These are phyloP conservation scores for Brachionus rubens DNA, from an alignment of 1,140 invertebrate species.

Conservation along the genomic window DNA sequence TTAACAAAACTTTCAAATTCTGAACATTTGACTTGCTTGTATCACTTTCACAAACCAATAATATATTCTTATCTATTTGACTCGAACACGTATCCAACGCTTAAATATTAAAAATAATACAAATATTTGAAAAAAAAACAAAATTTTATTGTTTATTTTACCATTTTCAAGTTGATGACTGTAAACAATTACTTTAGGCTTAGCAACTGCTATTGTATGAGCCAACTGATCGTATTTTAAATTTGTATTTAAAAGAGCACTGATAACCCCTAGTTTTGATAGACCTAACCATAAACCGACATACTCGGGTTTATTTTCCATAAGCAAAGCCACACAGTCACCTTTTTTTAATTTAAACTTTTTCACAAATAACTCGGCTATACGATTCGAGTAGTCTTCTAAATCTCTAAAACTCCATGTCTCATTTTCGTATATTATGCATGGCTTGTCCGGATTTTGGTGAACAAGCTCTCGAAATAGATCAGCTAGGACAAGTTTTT, in stretches of 20 bases:
- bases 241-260: slow-evolving; percentile 84
- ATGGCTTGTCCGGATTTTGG: background rate
- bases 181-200: slow-evolving; percentile 73
- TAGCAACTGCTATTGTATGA: slow-evolving; percentile 76
- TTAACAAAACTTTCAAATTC: background rate
- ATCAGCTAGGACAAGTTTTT: background rate
- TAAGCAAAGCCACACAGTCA: slow-evolving; percentile 77
- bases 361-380: slow-evolving; percentile 7
- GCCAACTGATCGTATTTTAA: slow-evolving; percentile 70
- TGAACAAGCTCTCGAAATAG: background rate
- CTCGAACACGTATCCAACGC: background rate
- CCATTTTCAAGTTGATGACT: background rate
- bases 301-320: slow-evolving; percentile 79
- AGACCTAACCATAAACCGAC: slow-evolving; percentile 82
- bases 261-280: slow-evolving; percentile 75
- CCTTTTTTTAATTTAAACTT: slow-evolving; percentile 57
- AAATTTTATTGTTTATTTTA: background rate
- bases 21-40: background rate
- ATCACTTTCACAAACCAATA: background rate
- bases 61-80: background rate
- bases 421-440: slow-evolving; percentile 4
- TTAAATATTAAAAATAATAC: background rate
- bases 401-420: background rate
- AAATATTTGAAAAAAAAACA: background rate
- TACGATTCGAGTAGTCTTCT: background rate